A percentile compares a stretch with the other conserved stretches of the same genome.
phyloP scores from a whole-genome alignment of 1,140 invertebrate genomes.

The Sitobion miscanthi region DNA sequence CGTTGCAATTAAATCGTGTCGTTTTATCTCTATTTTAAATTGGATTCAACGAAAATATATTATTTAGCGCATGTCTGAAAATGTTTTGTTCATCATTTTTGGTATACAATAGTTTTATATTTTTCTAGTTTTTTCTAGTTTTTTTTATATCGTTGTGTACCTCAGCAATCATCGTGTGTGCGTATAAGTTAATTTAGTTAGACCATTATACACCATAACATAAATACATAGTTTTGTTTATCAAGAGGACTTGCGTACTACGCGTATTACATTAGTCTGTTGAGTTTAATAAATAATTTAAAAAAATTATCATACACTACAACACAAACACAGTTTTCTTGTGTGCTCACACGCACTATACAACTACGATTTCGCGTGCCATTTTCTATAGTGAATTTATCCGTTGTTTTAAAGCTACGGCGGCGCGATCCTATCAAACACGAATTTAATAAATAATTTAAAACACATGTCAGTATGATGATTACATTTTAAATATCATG shows the following conservation, averaged over 20 bases:
- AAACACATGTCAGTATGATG: neutral
- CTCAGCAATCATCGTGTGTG: neutral
- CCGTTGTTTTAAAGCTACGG: neutral
- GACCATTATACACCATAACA: neutral
- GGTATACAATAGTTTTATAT: neutral
- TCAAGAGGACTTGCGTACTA: neutral
- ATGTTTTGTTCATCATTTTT: neutral
- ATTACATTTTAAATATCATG: neutral
- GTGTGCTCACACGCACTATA: neutral
- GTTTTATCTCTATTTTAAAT: neutral
- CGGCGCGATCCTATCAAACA: neutral
- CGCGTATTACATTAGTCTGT: neutral
- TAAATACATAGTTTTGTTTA: neutral
- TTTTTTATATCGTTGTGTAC: neutral
- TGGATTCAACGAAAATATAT: neutral
- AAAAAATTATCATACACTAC: neutral
- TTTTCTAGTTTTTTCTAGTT: neutral
- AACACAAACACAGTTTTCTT: neutral
- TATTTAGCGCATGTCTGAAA: neutral
- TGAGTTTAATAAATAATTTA: neutral
- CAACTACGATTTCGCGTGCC: neutral
- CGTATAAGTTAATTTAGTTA: neutral
- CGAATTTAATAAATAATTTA: neutral
- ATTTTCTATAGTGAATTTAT: neutral
- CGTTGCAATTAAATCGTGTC: neutral